phyloP scores from a whole-genome alignment of 2,113 vertebrate species.

The Hydrochoerus hydrochaeris region DNA sequence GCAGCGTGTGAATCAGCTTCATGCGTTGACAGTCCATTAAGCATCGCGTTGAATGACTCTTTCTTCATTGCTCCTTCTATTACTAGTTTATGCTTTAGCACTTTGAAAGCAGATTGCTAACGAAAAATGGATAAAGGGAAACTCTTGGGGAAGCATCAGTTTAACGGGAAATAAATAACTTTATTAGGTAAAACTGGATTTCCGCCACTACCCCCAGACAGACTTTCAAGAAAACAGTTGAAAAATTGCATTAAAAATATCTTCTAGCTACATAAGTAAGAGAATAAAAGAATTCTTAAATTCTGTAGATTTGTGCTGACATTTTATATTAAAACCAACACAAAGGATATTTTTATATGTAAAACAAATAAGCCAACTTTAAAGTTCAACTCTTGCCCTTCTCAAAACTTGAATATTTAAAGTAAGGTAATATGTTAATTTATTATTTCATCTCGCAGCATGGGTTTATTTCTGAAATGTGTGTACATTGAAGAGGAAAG shows the following conservation, averaged over 20 bases:
- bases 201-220: slow-evolving; percentile 53
- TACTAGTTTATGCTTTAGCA: slow-evolving; percentile 84
- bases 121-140: slow-evolving; percentile 79
- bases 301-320: slow-evolving; percentile 59
- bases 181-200: slow-evolving; percentile 70
- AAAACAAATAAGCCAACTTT: neutral
- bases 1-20: slow-evolving; percentile 79
- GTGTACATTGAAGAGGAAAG: neutral
- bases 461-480: neutral
- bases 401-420: neutral
- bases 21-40: slow-evolving; percentile 84
- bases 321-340: neutral
- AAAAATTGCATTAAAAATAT: slow-evolving; percentile 58
- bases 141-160: slow-evolving; percentile 66
- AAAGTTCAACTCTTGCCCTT: neutral
- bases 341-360: neutral
- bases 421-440: neutral
- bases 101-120: slow-evolving; percentile 81
- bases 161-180: slow-evolving; percentile 76
- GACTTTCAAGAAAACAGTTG: slow-evolving; percentile 23
- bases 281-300: slow-evolving; percentile 56
- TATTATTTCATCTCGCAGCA: neutral
- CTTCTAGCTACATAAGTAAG: slow-evolving; percentile 32
- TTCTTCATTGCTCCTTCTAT: slow-evolving; percentile 84
- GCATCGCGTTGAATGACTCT: slow-evolving; percentile 82